Conservation (phyloP, 2,113 vertebrate species). For the Phalacrocorax aristotelis region DNA sequence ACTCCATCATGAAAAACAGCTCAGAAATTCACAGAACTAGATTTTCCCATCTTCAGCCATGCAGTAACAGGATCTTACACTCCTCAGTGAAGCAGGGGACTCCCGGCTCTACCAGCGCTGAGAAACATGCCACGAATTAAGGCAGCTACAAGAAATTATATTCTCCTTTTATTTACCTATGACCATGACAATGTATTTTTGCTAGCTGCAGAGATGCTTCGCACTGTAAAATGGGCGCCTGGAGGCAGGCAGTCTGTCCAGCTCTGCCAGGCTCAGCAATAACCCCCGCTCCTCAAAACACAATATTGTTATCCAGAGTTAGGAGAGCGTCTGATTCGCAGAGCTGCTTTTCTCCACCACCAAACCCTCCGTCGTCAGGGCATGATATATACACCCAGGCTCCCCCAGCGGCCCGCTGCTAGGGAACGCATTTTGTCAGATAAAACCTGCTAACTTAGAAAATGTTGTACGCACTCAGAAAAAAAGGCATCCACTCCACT, state of each 20-base stretch:
- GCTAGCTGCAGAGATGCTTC: conserved; percentile 84
- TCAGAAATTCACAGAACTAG: background rate
- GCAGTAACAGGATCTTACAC: background rate
- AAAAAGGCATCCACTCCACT: conserved; percentile 58
- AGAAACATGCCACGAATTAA: background rate
- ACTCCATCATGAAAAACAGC: background rate
- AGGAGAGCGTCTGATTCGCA: conserved; percentile 75
- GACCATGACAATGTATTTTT: conserved; percentile 80
- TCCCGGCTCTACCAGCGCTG: fast-evolving
- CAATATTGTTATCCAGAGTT: conserved; percentile 77
- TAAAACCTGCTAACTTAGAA: conserved; percentile 44
- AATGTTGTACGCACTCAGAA: background rate
- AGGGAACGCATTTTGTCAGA: conserved; percentile 52
- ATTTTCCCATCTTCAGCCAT: background rate
- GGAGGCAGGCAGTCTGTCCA: conserved; percentile 78
- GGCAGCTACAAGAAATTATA: conserved; percentile 52
- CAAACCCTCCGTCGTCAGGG: conserved; percentile 70
- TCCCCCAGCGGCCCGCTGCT: conserved; percentile 83
- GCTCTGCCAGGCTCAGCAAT: conserved; percentile 66
- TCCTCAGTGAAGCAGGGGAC: fast-evolving
- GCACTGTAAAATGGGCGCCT: conserved; percentile 84
- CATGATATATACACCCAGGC: conserved; percentile 80
- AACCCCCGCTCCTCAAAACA: conserved; percentile 24
- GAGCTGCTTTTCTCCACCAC: conserved; percentile 71
- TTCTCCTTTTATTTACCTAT: conserved; percentile 90